Evolutionary conservation across 2,113 vertebrate species (phyloP).

Genomic region (Typhlomys cinereus): DNA sequence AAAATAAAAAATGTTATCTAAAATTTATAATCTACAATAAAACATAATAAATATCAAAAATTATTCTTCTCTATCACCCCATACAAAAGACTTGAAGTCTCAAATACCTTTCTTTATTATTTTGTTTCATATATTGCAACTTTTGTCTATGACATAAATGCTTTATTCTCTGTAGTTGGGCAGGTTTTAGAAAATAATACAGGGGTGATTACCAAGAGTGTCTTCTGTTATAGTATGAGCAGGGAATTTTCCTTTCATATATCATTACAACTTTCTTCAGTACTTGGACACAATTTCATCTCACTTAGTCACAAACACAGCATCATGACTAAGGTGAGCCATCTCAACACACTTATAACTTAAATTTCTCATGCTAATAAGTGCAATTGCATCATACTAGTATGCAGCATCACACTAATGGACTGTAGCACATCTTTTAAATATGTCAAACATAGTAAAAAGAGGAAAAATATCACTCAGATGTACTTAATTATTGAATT

Average conservation of each 20-base stretch:
- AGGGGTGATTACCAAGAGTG: conserved; percentile 23
- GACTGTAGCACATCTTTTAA: conserved; percentile 48
- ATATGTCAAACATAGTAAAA: conserved; percentile 60
- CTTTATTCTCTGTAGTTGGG: not conserved
- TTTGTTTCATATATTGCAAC: not conserved
- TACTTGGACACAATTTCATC: conserved; percentile 45
- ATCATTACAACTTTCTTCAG: conserved; percentile 66
- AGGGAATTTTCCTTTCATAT: conserved; percentile 68
- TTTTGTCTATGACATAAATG: not conserved
- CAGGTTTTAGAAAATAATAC: conserved; percentile 25
- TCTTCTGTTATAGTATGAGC: not conserved
- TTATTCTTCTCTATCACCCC: no score
- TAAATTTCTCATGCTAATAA: conserved; percentile 56
- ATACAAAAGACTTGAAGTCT: no score
- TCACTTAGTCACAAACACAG: conserved; percentile 40
- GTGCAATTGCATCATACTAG: conserved; percentile 27
- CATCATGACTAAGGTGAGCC: not conserved
- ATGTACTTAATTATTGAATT: no score
- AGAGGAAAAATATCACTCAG: not conserved
- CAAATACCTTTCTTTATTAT: not conserved
- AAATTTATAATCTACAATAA: no score
- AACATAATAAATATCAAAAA: no score
- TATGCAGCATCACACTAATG: conserved; percentile 1
- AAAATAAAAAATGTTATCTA: not conserved
- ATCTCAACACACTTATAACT: conserved; percentile 54